A percentile compares a stretch with the other conserved stretches of the same genome.
Evolutionary conservation across 2,888 invertebrate genomes (phyloP).

Genomic region (Mystacides longicornis): DNA sequence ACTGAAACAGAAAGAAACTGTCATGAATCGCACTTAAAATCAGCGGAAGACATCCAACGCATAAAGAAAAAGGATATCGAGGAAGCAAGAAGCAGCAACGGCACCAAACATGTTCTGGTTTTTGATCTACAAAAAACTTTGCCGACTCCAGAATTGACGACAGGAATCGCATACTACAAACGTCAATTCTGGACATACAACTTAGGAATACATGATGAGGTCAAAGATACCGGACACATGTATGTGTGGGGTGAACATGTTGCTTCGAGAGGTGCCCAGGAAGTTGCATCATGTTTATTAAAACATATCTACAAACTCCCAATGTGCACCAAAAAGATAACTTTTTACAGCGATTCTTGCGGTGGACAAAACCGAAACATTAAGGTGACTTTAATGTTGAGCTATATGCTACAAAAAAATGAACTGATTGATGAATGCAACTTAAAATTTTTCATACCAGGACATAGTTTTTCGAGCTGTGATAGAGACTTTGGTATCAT

Average conservation of each 20-base stretch:
- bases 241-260: neutral
- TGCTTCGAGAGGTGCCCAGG: neutral
- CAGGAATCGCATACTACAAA: conserved; percentile 5
- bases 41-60: conserved; percentile 4
- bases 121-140: conserved; percentile 5
- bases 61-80: too few species aligned
- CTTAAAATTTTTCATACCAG: neutral
- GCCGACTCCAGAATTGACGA: conserved; percentile 6
- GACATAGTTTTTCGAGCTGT: neutral
- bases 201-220: neutral
- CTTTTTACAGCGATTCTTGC: too few species aligned
- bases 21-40: conserved; percentile 1
- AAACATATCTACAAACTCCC: neutral
- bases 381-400: conserved; percentile 4
- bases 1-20: conserved; percentile 3
- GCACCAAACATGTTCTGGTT: conserved; percentile 3
- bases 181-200: conserved; percentile 3
- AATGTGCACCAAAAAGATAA: conserved; percentile 4
- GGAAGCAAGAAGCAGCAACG: neutral
- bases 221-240: neutral
- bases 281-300: neutral
- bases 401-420: neutral
- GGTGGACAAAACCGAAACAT: conserved; percentile 6
- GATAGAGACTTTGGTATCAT: neutral
- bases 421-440: neutral